phyloP scores from a whole-genome alignment of 2,113 vertebrate genomes.

The Phalacrocorax pelagicus region DNA sequence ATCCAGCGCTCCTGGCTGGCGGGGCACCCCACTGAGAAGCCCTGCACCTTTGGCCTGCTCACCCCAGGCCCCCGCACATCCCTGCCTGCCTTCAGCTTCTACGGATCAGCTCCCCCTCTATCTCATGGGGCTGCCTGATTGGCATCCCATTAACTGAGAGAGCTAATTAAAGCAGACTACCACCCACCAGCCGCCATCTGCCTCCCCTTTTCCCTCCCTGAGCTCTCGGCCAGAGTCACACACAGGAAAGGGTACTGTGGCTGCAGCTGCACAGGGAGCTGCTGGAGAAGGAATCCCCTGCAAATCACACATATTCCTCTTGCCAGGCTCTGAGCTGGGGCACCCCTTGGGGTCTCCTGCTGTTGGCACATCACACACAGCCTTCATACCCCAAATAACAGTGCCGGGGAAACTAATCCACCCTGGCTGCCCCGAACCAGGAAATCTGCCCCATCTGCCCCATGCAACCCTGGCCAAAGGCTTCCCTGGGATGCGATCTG shows the following conservation, averaged over 20 bases:
- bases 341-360: background rate
- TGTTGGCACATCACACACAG: background rate
- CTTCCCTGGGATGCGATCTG: background rate
- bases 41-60: accelerated
- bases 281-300: background rate
- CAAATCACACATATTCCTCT: background rate
- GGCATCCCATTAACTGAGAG: slow-evolving; percentile 39
- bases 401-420: background rate
- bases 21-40: background rate
- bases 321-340: background rate
- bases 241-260: background rate
- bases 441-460: background rate
- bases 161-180: slow-evolving; percentile 53
- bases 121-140: slow-evolving; percentile 16
- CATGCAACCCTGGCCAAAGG: background rate
- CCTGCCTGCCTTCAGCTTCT: background rate
- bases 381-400: background rate
- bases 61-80: background rate
- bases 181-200: slow-evolving; percentile 41
- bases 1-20: accelerated
- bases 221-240: background rate
- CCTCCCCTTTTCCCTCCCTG: slow-evolving; percentile 20
- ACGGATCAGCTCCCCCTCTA: background rate
- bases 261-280: background rate
- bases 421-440: background rate